Evolutionary conservation across 2,888 invertebrate genomes (phyloP).

Genomic region (Rhagonycha fulva): DNA sequence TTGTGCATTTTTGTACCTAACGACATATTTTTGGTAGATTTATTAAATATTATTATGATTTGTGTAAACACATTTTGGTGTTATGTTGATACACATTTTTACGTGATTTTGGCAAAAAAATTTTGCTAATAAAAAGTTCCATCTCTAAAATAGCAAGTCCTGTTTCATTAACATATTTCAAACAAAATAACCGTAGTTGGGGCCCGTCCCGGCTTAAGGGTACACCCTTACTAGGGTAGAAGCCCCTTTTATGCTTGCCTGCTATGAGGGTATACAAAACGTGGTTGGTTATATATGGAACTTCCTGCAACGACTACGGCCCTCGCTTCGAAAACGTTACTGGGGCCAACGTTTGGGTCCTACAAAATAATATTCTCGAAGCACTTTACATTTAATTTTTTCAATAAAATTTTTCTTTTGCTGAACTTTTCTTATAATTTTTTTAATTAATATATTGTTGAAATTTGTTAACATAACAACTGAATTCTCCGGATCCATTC

Average conservation of each 20-base stretch:
- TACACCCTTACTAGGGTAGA: conserved; percentile 31
- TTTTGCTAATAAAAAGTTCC: not conserved
- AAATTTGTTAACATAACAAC: no score
- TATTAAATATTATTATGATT: not conserved
- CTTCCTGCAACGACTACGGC: not conserved
- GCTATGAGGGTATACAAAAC: conserved; percentile 18
- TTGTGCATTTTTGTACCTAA: not conserved
- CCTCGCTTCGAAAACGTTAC: not conserved
- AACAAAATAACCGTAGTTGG: conserved; percentile 1
- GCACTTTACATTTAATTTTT: no score
- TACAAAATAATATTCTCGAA: no score
- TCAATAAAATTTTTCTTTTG: no score
- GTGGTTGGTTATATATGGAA: not conserved
- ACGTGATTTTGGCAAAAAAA: not conserved
- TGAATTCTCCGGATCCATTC: not conserved
- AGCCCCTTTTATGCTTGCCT: conserved; percentile 20
- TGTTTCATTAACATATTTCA: conserved; percentile 4
- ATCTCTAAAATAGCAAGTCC: conserved; percentile 1
- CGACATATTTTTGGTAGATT: not conserved
- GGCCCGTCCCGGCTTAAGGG: conserved; percentile 31
- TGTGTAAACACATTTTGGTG: not conserved
- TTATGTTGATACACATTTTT: not conserved
- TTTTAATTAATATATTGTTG: no score
- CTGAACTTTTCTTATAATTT: no score
- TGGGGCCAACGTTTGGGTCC: not conserved